Evolutionary conservation across 2,797 vertebrate species (phyloP), one percentile per base, ranked within the genome.

Genomic region (Pantherophis vulpinus): DNA sequence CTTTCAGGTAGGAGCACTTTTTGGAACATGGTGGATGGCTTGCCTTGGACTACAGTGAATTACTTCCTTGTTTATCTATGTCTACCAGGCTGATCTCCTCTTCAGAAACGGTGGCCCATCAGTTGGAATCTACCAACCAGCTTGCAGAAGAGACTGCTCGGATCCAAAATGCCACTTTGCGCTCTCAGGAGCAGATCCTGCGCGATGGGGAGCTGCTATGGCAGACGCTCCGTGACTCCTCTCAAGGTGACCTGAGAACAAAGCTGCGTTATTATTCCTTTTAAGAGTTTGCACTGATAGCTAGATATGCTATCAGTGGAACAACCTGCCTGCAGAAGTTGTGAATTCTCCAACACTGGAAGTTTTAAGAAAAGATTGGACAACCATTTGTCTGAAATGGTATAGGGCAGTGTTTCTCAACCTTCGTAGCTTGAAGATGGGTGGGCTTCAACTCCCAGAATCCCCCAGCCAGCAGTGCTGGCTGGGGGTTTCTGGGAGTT

Each of bases 61-160:
- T 42, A 51, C 32, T 89, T 83, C 32, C 70, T 25, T 27, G 16
- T 54, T 56, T 91, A 66, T 93, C 90, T 90, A 47, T 94, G 86
- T 90, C 94, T 87, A 94, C 90, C 94, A 93, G 93, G 59, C 87
- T 93, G 87, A 93, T 74, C 0, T 89, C 90, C 13, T 88, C 93
- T 66, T 93, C 93, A 7, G 90, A 93, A 60, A 47, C 27, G 3
- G 93, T 91, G 27, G 93, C 93, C 51, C 93, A 13, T 13, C 93
- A 93, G 2, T 74, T 93, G 59, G 87, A 91, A 63, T 93, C 90
- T 29, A 91, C 90, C 42, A 86, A 93, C 51, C 93, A 14, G 27
- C 90, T 93, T 86, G 90, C 93, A 7, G 66, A 56, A 79, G 66
- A 93, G 70, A 89, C 74, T 1, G 90, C 87, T 74, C 93, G 27